Evolutionary conservation across 2,797 vertebrate species (phyloP).

Genomic region (Myotis planiceps): DNA sequence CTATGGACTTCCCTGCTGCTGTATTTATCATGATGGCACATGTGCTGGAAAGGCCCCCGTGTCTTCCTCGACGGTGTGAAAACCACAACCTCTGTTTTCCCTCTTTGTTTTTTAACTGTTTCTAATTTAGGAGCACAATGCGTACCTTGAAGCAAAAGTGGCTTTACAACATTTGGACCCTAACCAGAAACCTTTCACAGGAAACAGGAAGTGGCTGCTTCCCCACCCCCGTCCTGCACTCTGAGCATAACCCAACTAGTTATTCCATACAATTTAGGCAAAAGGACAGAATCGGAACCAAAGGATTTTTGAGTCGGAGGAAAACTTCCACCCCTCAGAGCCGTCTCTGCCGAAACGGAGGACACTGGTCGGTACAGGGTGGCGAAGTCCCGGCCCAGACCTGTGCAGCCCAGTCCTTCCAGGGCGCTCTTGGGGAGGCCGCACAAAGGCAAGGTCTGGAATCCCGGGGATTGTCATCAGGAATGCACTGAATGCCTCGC

Average conservation of each 20-base stretch:
- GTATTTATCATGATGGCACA: neutral
- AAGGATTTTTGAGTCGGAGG: neutral
- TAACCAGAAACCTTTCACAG: conserved; percentile 64
- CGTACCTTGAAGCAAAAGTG: conserved; percentile 64
- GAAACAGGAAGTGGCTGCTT: conserved; percentile 65
- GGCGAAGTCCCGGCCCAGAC: neutral
- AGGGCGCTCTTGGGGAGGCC: neutral
- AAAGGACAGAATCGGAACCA: neutral
- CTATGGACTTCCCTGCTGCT: neutral
- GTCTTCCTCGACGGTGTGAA: conserved; percentile 70
- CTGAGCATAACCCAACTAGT: neutral
- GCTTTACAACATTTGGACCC: conserved; percentile 53
- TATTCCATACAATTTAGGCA: neutral
- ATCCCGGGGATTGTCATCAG: conserved; percentile 65
- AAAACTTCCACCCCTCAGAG: neutral
- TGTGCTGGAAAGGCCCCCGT: conserved; percentile 22
- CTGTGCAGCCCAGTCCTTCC: neutral
- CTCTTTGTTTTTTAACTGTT: conserved; percentile 67
- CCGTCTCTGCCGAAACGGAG: neutral
- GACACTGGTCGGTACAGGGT: neutral
- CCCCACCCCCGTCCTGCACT: conserved; percentile 44
- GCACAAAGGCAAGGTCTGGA: conserved; percentile 72
- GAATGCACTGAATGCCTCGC: conserved; percentile 65
- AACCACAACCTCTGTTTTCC: conserved; percentile 73
- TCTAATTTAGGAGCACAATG: conserved; percentile 76